These are phyloP conservation scores for Monopterus albus DNA, from an alignment of 2,113 vertebrate genomes.

Conservation along the genomic window DNA sequence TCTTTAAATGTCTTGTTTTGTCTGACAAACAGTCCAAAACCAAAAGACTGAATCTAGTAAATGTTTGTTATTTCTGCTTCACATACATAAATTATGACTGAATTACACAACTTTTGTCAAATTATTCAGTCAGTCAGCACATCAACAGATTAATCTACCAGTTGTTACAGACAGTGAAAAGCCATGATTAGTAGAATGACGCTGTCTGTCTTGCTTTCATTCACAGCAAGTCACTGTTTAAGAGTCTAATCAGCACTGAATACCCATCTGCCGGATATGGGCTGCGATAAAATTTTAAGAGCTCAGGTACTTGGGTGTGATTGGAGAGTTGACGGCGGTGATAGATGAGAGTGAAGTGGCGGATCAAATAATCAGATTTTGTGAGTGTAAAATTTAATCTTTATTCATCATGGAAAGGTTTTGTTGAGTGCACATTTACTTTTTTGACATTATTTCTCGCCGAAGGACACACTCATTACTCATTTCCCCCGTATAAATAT, in stretches of 20 bases:
- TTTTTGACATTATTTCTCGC: not conserved
- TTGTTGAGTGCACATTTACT: not conserved
- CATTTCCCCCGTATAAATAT: not conserved
- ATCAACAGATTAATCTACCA: too few species aligned
- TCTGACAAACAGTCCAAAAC: too few species aligned
- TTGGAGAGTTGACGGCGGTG: slow-evolving; percentile 30
- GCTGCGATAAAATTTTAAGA: slow-evolving; percentile 7
- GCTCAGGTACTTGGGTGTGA: slow-evolving; percentile 34
- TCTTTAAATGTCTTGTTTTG: too few species aligned
- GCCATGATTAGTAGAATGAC: too few species aligned
- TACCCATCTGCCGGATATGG: not conserved
- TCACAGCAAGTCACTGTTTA: not conserved
- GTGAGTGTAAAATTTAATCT: slow-evolving; percentile 10
- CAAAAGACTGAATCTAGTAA: too few species aligned
- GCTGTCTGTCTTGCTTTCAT: not conserved
- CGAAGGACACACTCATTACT: not conserved
- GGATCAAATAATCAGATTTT: slow-evolving; percentile 5
- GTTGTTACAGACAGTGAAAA: too few species aligned
- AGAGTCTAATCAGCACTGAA: slow-evolving; percentile 42
- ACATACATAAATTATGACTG: too few species aligned
- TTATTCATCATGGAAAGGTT: slow-evolving; percentile 8
- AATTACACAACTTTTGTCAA: too few species aligned
- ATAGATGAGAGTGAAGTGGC: not conserved
- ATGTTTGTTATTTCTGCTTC: too few species aligned
- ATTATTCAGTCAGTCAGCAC: too few species aligned